phyloP scores from a whole-genome alignment of 2,797 vertebrate species.

The Tympanoctomys barrerae region DNA sequence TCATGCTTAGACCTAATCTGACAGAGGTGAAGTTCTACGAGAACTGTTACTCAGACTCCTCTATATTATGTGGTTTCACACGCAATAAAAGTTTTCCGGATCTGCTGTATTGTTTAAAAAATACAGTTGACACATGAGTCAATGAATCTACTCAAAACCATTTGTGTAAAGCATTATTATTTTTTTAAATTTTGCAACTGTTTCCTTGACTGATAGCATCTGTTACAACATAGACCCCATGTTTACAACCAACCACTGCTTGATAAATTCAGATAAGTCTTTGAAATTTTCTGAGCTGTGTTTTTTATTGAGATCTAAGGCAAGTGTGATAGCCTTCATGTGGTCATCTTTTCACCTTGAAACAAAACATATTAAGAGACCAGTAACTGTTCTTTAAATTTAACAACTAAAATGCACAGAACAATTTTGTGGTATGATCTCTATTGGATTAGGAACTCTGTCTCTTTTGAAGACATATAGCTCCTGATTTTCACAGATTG shows the following conservation, averaged over 20 bases:
- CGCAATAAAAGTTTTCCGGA: not conserved
- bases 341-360: slow-evolving; percentile 67
- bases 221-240: not conserved
- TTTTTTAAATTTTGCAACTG: not conserved
- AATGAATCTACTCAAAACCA: not conserved
- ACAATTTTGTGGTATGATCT: slow-evolving; percentile 5
- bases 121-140: not conserved
- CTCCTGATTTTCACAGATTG: slow-evolving; percentile 62
- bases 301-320: slow-evolving; percentile 58
- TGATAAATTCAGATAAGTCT: slow-evolving; percentile 77
- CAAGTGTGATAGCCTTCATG: slow-evolving; percentile 53
- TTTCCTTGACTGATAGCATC: not conserved
- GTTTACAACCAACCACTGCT: not conserved
- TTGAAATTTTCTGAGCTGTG: slow-evolving; percentile 67
- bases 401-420: slow-evolving; percentile 64
- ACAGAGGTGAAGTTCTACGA: not conserved
- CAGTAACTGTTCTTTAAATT: slow-evolving; percentile 68
- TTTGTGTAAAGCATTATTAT: not conserved
- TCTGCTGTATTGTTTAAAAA: slow-evolving; percentile 36
- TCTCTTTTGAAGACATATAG: slow-evolving; percentile 32
- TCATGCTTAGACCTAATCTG: not conserved
- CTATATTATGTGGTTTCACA: not conserved
- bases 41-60: not conserved
- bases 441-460: slow-evolving; percentile 1
- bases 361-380: slow-evolving; percentile 74